phyloP scores from a whole-genome alignment of 2,888 invertebrate genomes.

The Shargacucullia verbasci region DNA sequence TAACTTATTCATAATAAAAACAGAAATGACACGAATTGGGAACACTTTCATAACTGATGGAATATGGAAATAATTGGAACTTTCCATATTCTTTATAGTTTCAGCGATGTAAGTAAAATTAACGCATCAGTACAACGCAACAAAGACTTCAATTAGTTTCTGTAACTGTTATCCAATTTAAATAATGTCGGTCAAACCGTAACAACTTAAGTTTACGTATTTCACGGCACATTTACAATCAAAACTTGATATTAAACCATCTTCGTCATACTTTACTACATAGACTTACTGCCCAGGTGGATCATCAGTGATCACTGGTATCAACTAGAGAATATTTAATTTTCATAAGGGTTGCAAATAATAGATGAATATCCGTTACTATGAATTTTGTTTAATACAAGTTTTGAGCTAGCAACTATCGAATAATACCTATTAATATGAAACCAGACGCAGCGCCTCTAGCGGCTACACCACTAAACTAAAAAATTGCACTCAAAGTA shows the following conservation, averaged over 20 bases:
- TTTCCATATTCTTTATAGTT: constrained; percentile 3
- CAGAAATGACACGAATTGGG: constrained; percentile 50
- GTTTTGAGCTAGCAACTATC: no score
- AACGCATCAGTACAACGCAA: constrained; percentile 10
- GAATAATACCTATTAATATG: no score
- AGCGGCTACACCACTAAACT: no score
- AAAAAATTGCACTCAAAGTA: no score
- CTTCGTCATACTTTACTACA: constrained; percentile 8
- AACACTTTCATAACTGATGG: constrained; percentile 48
- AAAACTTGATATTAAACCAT: constrained; percentile 46
- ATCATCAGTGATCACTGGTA: no score
- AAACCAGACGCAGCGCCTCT: no score
- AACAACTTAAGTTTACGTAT: constrained; percentile 41
- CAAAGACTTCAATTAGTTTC: constrained; percentile 26
- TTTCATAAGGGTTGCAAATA: no score
- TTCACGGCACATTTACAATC: constrained; percentile 51
- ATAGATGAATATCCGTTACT: no score
- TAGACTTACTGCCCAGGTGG: neutral
- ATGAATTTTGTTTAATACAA: no score
- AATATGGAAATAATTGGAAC: constrained; percentile 8
- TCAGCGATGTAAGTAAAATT: constrained; percentile 3
- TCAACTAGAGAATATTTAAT: no score
- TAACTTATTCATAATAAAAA: constrained; percentile 38
- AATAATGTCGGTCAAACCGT: constrained; percentile 39
- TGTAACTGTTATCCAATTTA: constrained; percentile 47